Conservation (phyloP, 1,140 invertebrate species). For the Bombus fervidus region DNA sequence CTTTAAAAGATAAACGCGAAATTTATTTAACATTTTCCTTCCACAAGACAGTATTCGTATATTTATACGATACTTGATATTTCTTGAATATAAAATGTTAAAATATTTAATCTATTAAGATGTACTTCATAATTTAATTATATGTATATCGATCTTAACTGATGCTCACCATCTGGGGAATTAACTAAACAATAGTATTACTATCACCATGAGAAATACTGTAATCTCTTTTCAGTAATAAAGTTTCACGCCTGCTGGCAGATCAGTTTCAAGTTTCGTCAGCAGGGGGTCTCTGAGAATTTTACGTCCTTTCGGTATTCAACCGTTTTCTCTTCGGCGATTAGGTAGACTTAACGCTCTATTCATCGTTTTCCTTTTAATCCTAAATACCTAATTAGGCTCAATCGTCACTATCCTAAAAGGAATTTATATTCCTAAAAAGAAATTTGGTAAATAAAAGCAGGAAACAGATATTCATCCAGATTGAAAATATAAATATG, state of each 20-base stretch:
- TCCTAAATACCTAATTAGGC: conserved; percentile 31
- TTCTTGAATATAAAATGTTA: neutral
- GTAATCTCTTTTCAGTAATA: neutral
- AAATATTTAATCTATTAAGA: neutral
- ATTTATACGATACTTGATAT: neutral
- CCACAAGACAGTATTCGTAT: neutral
- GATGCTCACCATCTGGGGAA: neutral
- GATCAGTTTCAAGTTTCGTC: conserved; percentile 13
- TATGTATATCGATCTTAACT: neutral
- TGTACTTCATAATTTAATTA: neutral
- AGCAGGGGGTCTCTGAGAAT: conserved; percentile 22
- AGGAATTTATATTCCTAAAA: neutral
- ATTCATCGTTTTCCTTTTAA: conserved; percentile 10
- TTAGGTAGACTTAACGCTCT: conserved; percentile 8
- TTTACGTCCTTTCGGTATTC: conserved; percentile 6
- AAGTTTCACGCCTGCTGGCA: conserved; percentile 11
- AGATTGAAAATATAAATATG: no score
- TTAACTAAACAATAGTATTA: neutral
- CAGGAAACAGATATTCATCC: neutral
- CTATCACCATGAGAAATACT: neutral
- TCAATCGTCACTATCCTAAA: conserved; percentile 18
- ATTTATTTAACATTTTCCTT: neutral
- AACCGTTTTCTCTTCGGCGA: conserved; percentile 17
- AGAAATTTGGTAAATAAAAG: neutral
- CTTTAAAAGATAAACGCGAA: neutral